A percentile compares a stretch with the other conserved stretches of the same genome.
Evolutionary conservation across 2,888 invertebrate genomes (phyloP).

Genomic region (Odontomyia ornata): DNA sequence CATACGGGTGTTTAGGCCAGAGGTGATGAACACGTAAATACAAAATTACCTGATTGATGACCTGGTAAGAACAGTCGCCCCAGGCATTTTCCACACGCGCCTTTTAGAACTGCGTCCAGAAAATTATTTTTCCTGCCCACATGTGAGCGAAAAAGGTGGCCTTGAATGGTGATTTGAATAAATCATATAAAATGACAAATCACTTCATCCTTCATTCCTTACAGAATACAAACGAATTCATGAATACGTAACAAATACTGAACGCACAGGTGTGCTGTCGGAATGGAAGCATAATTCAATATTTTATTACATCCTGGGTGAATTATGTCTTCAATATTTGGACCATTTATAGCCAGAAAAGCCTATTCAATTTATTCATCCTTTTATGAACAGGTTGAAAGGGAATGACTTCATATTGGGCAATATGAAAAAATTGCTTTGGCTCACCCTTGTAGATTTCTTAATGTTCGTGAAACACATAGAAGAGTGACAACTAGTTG

Average conservation of each 20-base stretch:
- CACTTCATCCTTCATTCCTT: neutral
- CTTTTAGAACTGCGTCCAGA: no score
- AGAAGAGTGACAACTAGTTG: no score
- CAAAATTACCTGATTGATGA: no score
- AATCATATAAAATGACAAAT: conserved; percentile 26
- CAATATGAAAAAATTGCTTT: neutral
- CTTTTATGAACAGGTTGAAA: neutral
- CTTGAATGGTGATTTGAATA: conserved; percentile 4
- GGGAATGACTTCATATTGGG: neutral
- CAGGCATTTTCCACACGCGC: no score
- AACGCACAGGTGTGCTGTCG: neutral
- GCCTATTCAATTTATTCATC: neutral
- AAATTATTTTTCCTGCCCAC: no score
- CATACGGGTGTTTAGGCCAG: no score
- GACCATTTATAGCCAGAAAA: neutral
- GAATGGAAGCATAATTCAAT: neutral
- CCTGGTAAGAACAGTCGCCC: no score
- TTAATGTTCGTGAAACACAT: no score
- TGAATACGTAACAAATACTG: conserved; percentile 6
- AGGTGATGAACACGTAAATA: no score
- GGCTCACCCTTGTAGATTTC: no score
- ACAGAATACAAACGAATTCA: conserved; percentile 7
- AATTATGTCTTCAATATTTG: neutral
- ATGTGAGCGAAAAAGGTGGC: neutral
- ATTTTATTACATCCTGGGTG: conserved; percentile 5